Base-by-base conservation (phyloP, 1,140 invertebrate genomes). In the Octopus sinensis region DNA sequence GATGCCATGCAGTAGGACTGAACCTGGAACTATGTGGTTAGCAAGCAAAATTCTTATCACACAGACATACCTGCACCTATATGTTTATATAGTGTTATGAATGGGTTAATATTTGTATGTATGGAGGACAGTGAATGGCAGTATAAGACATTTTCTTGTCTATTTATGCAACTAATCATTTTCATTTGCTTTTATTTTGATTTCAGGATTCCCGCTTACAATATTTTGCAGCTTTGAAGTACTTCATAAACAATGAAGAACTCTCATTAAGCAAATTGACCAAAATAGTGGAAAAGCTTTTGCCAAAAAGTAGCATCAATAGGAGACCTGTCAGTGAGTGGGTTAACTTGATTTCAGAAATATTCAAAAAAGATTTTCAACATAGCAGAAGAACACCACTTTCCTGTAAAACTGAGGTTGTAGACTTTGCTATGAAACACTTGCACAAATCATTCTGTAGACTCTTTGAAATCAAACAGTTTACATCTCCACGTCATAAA, bases 401-500 rank as follows among this genome's bases (percentile, higher is more conserved):
- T n/a, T 79, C 83, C 0, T 30, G 86, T 12, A 88, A 88, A 62
- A 53, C 79, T 4, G 83, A 86, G 62, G 84, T 87, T 78, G 84
- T 86, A 13, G 83, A 77, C 10, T 86, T 85, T 80, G 86, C 85
- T 52, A 85, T 81, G 79, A 83, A 87, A 76, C 85, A 84, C 56
- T 88, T 85, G 83, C 82, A 80, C 54, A 83, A 84, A 52, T 51
- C 84, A 54, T 88, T 86, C 79, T 87, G 85, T 4, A 76, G 87
- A 13, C 87, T 84, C 81, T 87, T 87, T 78, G 86, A 88, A 76
- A 82, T 80, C 6, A 78, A 76, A 7, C 85, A 84, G 76, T 80
- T 86, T 1, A 76, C 79, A 7, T 84, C 83, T 5, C 81, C 83
- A 7, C 81, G 79, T 17, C 23, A 81, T 12, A 73, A 53, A 3